Conservation (phyloP, 2,113 vertebrate species). For the Heterotilapia buettikoferi region DNA sequence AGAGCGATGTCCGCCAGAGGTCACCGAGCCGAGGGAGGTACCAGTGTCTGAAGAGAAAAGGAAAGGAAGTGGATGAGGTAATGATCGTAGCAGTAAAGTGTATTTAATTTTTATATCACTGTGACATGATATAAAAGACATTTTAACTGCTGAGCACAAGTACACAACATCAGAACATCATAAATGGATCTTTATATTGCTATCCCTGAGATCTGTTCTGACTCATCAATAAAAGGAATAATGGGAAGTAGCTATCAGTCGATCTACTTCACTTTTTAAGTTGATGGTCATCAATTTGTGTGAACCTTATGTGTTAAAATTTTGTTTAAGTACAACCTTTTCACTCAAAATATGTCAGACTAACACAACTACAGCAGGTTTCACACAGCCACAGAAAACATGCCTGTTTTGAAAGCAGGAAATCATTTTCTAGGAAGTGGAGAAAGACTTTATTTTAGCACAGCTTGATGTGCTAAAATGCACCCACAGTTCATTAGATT, state of each 20-base stretch:
- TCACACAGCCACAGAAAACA: background rate
- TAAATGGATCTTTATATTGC: background rate
- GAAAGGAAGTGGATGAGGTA: background rate
- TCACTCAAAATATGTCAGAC: background rate
- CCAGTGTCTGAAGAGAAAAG: constrained; percentile 78
- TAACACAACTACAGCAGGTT: background rate
- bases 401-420: background rate
- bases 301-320: background rate
- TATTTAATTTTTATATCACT: background rate
- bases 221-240: background rate
- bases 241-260: background rate
- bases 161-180: background rate
- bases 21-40: constrained; percentile 81
- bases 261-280: background rate
- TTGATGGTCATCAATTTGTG: background rate
- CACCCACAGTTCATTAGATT: background rate
- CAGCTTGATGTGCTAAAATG: background rate
- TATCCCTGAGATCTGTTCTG: background rate
- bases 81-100: background rate
- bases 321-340: background rate
- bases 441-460: background rate
- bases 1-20: constrained; percentile 68
- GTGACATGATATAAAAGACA: background rate
- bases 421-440: background rate
- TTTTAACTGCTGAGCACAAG: background rate